A percentile compares a stretch with the other conserved stretches of the same genome.
Conservation (phyloP, 2,113 vertebrate genomes). For the Barnardius zonarius region DNA sequence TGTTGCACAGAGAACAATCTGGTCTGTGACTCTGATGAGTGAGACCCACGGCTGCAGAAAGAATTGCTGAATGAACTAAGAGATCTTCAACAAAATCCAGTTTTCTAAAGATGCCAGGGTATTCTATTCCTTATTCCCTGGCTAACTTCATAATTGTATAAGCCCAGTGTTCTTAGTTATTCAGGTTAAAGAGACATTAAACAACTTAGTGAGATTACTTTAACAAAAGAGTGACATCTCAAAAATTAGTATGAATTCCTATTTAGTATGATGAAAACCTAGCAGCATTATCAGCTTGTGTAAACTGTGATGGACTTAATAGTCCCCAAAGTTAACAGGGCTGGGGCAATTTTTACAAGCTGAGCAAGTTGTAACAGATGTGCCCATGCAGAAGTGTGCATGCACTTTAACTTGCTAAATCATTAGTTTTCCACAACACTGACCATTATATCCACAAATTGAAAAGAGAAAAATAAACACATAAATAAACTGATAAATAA, state of each 20-base stretch:
- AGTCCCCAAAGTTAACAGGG: neutral
- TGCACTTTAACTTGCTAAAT: neutral
- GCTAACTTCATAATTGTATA: neutral
- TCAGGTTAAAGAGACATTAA: neutral
- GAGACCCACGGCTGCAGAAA: neutral
- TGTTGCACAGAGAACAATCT: neutral
- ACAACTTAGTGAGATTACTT: neutral
- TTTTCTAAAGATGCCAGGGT: neutral
- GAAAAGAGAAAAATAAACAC: neutral
- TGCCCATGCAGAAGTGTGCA: accelerated
- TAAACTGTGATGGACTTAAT: neutral
- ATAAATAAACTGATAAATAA: neutral
- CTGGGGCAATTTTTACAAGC: neutral
- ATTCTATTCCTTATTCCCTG: neutral
- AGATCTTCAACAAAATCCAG: neutral
- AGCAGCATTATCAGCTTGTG: neutral
- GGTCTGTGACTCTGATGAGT: neutral
- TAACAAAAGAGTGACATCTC: neutral
- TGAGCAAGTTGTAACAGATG: neutral
- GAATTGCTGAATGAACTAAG: neutral
- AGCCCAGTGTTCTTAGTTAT: neutral
- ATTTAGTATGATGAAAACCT: neutral
- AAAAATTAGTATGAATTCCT: neutral
- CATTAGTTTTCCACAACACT: neutral
- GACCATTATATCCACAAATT: neutral